Conservation (phyloP, 1,140 invertebrate genomes). For the Cotesia vestalis region DNA sequence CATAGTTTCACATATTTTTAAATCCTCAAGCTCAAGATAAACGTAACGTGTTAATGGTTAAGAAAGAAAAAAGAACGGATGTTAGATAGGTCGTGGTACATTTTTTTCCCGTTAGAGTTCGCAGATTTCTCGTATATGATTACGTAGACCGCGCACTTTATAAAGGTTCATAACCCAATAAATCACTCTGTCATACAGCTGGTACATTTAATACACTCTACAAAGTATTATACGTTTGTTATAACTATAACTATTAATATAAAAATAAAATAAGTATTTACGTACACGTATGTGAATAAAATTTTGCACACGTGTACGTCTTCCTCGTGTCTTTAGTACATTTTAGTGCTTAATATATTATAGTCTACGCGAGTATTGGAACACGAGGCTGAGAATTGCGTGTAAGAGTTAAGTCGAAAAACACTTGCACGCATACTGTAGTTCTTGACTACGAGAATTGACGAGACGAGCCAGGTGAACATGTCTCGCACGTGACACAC, state of each 20-base stretch:
- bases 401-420: slow-evolving; percentile 2
- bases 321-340: too few relatives aligned
- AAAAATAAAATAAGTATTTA: too few relatives aligned
- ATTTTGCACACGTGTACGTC: too few relatives aligned
- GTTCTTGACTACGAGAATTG: slow-evolving; percentile 24
- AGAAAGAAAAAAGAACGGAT: neutral
- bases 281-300: too few relatives aligned
- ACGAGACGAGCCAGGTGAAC: slow-evolving; percentile 51
- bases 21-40: neutral
- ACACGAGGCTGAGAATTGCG: neutral
- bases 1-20: neutral
- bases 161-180: slow-evolving; percentile 57
- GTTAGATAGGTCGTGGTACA: slow-evolving; percentile 25
- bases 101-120: slow-evolving; percentile 13
- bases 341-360: too few relatives aligned
- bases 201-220: slow-evolving; percentile 41
- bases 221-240: neutral
- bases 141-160: slow-evolving; percentile 15
- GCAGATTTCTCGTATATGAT: too few relatives aligned
- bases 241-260: too few relatives aligned
- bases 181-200: slow-evolving; percentile 51
- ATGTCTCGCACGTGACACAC: slow-evolving; percentile 47
- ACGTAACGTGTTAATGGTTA: neutral
- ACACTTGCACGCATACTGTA: slow-evolving; percentile 7
- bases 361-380: too few relatives aligned